Percentiles rank a stretch among this genome's conserved stretches.
Conservation (phyloP, 2,113 vertebrate species). For the Montifringilla adamsi region DNA sequence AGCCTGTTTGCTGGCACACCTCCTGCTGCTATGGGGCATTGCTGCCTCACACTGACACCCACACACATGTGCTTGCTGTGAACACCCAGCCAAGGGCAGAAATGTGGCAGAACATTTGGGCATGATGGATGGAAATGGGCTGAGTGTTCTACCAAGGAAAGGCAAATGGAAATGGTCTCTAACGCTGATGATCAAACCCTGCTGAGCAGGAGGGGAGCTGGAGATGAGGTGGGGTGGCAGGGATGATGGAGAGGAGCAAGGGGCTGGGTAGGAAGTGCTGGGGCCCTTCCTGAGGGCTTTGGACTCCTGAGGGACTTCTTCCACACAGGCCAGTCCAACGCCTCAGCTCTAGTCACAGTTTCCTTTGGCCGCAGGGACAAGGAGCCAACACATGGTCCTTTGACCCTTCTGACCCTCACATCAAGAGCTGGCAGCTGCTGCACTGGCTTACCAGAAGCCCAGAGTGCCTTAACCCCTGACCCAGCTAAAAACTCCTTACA, state of each 20-base stretch:
- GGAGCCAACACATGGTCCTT: neutral
- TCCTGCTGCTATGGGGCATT: neutral
- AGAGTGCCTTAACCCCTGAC: neutral
- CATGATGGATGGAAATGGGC: accelerated
- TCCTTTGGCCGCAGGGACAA: accelerated
- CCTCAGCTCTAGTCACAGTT: neutral
- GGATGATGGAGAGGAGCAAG: neutral
- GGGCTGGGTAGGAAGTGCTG: neutral
- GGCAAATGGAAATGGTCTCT: neutral
- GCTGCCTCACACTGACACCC: accelerated
- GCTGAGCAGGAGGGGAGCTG: neutral
- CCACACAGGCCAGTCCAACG: neutral
- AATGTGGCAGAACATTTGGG: accelerated
- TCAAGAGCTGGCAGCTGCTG: neutral
- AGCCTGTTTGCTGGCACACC: neutral
- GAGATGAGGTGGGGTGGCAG: neutral
- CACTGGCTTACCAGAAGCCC: neutral
- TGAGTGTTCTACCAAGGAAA: neutral
- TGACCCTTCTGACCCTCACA: neutral
- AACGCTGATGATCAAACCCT: accelerated
- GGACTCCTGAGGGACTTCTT: neutral
- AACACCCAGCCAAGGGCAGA: neutral
- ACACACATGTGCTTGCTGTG: accelerated
- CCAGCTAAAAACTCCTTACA: neutral
- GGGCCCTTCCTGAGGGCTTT: neutral